Evolutionary conservation across 2,113 vertebrate genomes (phyloP).

Genomic region (Tachysurus fulvidraco): DNA sequence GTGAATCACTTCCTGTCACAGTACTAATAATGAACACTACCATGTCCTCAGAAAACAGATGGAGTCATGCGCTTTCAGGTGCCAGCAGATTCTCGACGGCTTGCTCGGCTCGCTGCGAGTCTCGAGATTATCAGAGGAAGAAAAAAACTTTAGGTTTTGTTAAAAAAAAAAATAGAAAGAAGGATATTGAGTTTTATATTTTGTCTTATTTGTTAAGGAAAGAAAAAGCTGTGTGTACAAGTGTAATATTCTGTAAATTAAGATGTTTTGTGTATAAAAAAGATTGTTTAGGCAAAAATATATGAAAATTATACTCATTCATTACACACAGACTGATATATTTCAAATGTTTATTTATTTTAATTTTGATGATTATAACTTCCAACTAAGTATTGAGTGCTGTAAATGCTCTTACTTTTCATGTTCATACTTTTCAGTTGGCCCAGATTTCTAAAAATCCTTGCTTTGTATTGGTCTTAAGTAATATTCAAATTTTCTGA

Average conservation of each 20-base stretch:
- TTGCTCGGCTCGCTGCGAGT: not conserved
- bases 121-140: not conserved
- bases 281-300: too few relatives aligned
- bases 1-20: not conserved
- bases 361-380: too few relatives aligned
- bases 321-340: too few relatives aligned
- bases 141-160: not conserved
- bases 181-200: not conserved
- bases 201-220: not conserved
- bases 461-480: too few relatives aligned
- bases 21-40: not conserved
- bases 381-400: too few relatives aligned
- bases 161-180: not conserved
- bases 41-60: slow-evolving; percentile 4
- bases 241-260: not conserved
- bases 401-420: too few relatives aligned
- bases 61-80: slow-evolving; percentile 10
- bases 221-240: not conserved
- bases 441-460: too few relatives aligned
- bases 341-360: too few relatives aligned
- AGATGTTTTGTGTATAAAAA: not conserved
- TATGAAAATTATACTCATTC: too few relatives aligned
- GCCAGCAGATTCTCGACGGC: slow-evolving; percentile 3
- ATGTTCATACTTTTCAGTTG: too few relatives aligned
- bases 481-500: too few relatives aligned